These are phyloP conservation scores for Caenorhabditis auriculariae DNA, from an alignment of 2,888 invertebrate species.

Conservation along the genomic window DNA sequence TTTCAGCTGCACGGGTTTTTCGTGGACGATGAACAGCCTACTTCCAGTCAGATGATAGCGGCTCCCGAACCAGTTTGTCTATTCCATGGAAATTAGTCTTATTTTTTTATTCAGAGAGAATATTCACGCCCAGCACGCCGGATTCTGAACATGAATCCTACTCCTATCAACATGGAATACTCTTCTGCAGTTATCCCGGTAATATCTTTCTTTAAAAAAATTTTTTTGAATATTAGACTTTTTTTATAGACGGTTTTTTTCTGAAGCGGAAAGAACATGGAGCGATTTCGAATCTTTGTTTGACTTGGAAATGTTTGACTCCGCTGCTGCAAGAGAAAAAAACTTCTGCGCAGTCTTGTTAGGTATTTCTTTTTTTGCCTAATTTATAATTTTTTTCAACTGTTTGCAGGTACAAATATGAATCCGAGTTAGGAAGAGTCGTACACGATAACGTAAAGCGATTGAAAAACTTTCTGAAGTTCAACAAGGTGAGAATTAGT, in stretches of 20 bases:
- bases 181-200: too few relatives aligned
- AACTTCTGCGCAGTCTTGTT: neutral
- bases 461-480: constrained; percentile 80
- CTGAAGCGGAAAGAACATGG: neutral
- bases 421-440: constrained; percentile 11
- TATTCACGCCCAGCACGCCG: constrained; percentile 13
- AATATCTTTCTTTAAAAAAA: too few relatives aligned
- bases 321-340: neutral
- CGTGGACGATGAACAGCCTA: too few relatives aligned
- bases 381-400: too few relatives aligned
- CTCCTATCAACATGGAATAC: too few relatives aligned
- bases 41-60: too few relatives aligned
- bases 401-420: constrained; percentile 9
- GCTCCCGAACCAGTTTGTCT: too few relatives aligned
- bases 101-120: constrained; percentile 5
- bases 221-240: too few relatives aligned
- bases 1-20: too few relatives aligned
- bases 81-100: too few relatives aligned
- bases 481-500: constrained; percentile 98
- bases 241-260: too few relatives aligned
- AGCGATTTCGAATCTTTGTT: neutral
- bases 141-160: constrained; percentile 9
- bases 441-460: constrained; percentile 38
- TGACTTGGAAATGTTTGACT: neutral
- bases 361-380: too few relatives aligned